These are phyloP conservation scores for Sympetrum striolatum DNA, from an alignment of 2,888 invertebrate genomes.

Conservation along the genomic window DNA sequence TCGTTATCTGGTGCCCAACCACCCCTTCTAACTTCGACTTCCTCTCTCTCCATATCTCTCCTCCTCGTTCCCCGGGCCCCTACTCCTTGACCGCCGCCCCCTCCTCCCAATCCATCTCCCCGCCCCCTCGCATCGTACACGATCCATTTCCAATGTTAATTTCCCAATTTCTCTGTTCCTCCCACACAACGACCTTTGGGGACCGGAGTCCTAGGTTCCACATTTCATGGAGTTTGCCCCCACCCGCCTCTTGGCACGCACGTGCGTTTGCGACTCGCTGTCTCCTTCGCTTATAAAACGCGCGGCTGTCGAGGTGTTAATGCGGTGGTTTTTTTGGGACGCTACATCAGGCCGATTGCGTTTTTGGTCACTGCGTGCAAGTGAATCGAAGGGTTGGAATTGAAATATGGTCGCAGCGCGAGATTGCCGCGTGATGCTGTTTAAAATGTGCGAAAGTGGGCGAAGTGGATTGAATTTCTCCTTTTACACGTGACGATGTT, in stretches of 20 bases:
- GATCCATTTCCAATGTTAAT: constrained; percentile 41
- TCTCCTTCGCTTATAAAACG: not conserved
- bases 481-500: too few relatives aligned
- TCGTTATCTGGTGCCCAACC: constrained; percentile 29
- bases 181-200: constrained; percentile 24
- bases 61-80: not conserved
- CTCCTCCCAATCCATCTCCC: not conserved
- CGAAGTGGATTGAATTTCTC: too few relatives aligned
- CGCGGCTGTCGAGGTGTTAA: not conserved
- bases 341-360: not conserved
- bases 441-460: too few relatives aligned
- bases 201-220: constrained; percentile 29
- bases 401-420: too few relatives aligned
- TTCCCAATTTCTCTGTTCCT: constrained; percentile 31
- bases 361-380: not conserved
- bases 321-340: not conserved
- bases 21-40: constrained; percentile 9
- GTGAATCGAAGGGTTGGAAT: too few relatives aligned
- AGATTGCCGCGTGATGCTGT: too few relatives aligned
- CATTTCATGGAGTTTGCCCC: constrained; percentile 6
- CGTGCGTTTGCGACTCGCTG: not conserved
- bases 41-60: not conserved
- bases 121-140: not conserved
- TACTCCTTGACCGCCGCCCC: not conserved
- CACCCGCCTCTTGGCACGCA: not conserved